phyloP scores from a whole-genome alignment of 2,113 vertebrate genomes.

The Chascanopsetta lugubris region DNA sequence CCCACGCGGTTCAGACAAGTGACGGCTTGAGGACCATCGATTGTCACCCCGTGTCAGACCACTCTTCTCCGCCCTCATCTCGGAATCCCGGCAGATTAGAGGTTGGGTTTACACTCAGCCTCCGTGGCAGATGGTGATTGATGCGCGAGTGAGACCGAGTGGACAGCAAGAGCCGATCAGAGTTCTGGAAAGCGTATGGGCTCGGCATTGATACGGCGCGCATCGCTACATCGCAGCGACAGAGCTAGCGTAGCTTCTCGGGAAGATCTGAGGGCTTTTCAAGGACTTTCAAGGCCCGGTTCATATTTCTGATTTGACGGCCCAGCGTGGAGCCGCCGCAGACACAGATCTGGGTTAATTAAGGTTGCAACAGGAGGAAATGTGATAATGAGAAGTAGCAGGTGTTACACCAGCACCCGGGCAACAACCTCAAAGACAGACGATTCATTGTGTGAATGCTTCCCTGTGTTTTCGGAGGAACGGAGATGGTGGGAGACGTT shows the following conservation, averaged over 20 bases:
- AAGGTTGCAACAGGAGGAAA: not conserved
- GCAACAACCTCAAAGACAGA: not conserved
- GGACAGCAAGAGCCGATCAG: slow-evolving; percentile 34
- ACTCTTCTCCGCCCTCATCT: slow-evolving; percentile 37
- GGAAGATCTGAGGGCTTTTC: not conserved
- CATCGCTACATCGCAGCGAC: not conserved
- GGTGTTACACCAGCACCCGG: not conserved
- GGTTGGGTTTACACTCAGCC: slow-evolving; percentile 23
- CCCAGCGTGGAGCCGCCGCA: not conserved
- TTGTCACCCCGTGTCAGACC: slow-evolving; percentile 53
- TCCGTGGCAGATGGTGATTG: slow-evolving; percentile 39
- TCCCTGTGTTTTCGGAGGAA: too few relatives aligned
- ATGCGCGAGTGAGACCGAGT: slow-evolving; percentile 37
- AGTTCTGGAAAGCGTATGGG: slow-evolving; percentile 24
- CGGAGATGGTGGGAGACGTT: too few relatives aligned
- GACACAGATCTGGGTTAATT: not conserved
- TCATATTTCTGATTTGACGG: not conserved
- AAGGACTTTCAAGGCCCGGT: not conserved
- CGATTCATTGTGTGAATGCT: not conserved
- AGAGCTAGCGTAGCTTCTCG: not conserved
- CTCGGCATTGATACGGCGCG: not conserved
- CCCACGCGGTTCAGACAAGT: slow-evolving; percentile 66
- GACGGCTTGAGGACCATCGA: slow-evolving; percentile 64
- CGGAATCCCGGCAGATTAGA: slow-evolving; percentile 56
- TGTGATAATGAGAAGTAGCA: not conserved